A percentile compares a stretch with the other conserved stretches of the same genome.
Conservation (phyloP, 2,113 vertebrate genomes). For the Platycercus adscitus region DNA sequence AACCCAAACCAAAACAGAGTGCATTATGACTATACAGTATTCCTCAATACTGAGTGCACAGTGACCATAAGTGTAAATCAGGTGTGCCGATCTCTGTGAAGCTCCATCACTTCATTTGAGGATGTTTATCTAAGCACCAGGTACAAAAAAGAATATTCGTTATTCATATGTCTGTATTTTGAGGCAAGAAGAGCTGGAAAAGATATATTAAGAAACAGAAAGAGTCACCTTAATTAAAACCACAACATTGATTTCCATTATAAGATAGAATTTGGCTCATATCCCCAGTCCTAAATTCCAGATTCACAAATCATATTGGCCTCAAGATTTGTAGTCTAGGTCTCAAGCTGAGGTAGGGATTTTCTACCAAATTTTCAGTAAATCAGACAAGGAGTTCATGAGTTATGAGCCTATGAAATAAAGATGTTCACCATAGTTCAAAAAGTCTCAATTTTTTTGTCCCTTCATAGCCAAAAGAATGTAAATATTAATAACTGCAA, state of each 20-base stretch:
- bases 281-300: not conserved
- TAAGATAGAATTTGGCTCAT: slow-evolving; percentile 5
- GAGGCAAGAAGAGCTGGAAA: not conserved
- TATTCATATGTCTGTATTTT: not conserved
- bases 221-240: not conserved
- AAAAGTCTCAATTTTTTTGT: slow-evolving; percentile 7
- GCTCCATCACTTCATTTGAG: not conserved
- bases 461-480: not conserved
- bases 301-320: slow-evolving; percentile 18
- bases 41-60: not conserved
- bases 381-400: slow-evolving; percentile 4
- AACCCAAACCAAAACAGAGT: not conserved
- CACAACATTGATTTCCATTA: not conserved
- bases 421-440: slow-evolving; percentile 31
- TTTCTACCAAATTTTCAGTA: slow-evolving; percentile 34
- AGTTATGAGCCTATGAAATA: slow-evolving; percentile 27
- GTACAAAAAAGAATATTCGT: not conserved
- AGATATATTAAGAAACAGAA: not conserved
- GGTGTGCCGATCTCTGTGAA: not conserved
- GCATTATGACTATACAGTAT: not conserved
- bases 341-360: not conserved
- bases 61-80: not conserved
- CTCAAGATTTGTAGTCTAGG: slow-evolving; percentile 20
- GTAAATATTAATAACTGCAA: slow-evolving; percentile 24
- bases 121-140: not conserved